Conservation (phyloP, 2,797 vertebrate species). For the Melanotaenia parkinsoni region DNA sequence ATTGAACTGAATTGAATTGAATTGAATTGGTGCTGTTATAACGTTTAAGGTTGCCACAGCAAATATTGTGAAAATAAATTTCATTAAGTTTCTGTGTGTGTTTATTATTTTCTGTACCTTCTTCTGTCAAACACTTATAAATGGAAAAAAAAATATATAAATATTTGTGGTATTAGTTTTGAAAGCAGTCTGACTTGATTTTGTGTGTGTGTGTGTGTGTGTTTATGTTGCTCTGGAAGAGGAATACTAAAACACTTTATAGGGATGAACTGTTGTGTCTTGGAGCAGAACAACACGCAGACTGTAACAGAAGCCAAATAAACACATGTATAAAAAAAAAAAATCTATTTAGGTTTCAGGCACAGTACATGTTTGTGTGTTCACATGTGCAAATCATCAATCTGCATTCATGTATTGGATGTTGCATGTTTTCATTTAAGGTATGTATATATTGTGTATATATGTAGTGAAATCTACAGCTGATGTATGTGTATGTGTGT, state of each 20-base stretch:
- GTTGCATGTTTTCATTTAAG: slow-evolving; percentile 8
- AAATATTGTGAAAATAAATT: too few species aligned
- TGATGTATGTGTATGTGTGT: slow-evolving; percentile 11
- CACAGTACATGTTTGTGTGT: neutral
- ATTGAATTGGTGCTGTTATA: neutral
- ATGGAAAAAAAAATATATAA: too few species aligned
- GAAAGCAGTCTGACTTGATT: neutral
- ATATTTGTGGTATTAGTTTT: too few species aligned
- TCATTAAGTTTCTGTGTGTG: too few species aligned
- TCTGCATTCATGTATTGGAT: neutral
- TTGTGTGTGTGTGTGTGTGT: slow-evolving; percentile 9
- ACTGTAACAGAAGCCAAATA: slow-evolving; percentile 32
- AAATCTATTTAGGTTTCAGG: slow-evolving; percentile 4
- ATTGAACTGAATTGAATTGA: neutral
- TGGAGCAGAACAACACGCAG: slow-evolving; percentile 42
- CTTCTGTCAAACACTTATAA: neutral
- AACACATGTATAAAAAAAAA: slow-evolving; percentile 17
- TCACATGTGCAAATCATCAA: slow-evolving; percentile 23
- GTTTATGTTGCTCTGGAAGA: slow-evolving; percentile 22
- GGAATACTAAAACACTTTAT: slow-evolving; percentile 45
- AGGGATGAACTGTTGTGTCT: slow-evolving; percentile 40
- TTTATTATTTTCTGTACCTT: neutral
- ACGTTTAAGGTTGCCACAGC: too few species aligned
- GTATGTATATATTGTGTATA: slow-evolving; percentile 2
- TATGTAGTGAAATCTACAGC: slow-evolving; percentile 23